Base-by-base conservation (phyloP, 2,113 vertebrate genomes). In the Poecilia latipinna region DNA sequence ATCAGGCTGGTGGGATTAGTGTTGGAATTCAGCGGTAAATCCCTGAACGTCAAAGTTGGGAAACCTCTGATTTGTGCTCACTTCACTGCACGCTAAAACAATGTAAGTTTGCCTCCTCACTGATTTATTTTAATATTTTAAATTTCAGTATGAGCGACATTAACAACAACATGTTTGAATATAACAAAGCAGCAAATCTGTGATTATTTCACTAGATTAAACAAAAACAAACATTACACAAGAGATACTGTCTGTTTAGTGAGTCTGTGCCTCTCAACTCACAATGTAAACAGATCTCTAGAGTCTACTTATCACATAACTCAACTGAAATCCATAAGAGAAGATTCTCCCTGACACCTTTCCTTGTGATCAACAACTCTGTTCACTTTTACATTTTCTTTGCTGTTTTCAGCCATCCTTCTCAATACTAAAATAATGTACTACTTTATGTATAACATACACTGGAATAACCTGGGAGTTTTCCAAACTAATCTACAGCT, bases 1-100 rank as follows among this genome's bases (percentile, higher is more conserved):
- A 86, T 86, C 61, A 77, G 68, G 72, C 74, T 78, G 75, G 1
- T 74, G 61, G 71, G 83, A 87, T 90, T 86, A 86, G 65, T 37
- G 48, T 1, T 0, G 57, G 35, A 69, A 82, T 62, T 74, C 64
- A 54, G 19, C 12, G 35, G 33, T 42, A 68, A 74, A 26, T 35
- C 68, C 63, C 29, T 35, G 54, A 24, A 62, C 4, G 24, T 48
- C 24, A 75, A 35, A 64, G 31, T 79, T 64, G 22, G 64, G 22
- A 3, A 63, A 44, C 68, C 19, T 33, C 61, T 57, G 17, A 28
- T 73, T 6, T 74, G 61, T 29, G 17, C 32, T 33, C 63, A 33
- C 24, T 12, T 24, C 12, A n/a, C 22, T 39, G 64, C 64, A 65
- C 24, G 26, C 17, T 10, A 57, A 57, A 35, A 32, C 3, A 33